Evolutionary conservation across 2,888 invertebrate species (phyloP).

Genomic region (Glomeris marginata): DNA sequence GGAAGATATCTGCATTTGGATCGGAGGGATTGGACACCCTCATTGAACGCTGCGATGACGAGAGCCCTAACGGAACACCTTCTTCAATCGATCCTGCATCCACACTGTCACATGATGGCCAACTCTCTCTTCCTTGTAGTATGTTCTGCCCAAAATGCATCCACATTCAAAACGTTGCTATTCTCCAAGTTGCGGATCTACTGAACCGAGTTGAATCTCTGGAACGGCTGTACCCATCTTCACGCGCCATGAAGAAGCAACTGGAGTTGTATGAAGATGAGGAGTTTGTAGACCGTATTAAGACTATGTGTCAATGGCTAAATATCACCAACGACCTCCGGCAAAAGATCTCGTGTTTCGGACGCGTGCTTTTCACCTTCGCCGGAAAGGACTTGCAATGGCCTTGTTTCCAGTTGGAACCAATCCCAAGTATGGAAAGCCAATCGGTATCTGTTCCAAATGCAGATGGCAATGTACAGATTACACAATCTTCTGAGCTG

Average conservation of each 20-base stretch:
- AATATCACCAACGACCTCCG: constrained; percentile 74
- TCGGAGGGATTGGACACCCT: background rate
- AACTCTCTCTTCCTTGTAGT: constrained; percentile 6
- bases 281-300: constrained; percentile 48
- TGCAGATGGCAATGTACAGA: too few species aligned
- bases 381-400: constrained; percentile 23
- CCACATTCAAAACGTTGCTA: constrained; percentile 53
- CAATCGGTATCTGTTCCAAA: too few species aligned
- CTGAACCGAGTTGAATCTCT: constrained; percentile 57
- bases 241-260: constrained; percentile 56
- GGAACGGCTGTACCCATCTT: constrained; percentile 68
- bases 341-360: constrained; percentile 53
- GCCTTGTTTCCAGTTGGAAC: constrained; percentile 24
- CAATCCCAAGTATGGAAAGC: constrained; percentile 4
- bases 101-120: background rate
- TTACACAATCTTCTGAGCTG: background rate
- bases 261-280: constrained; percentile 52
- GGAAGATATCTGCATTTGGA: constrained; percentile 2
- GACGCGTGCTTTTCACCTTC: constrained; percentile 26
- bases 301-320: constrained; percentile 80
- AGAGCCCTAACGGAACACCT: constrained; percentile 5
- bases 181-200: constrained; percentile 55
- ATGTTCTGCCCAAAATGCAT: constrained; percentile 55
- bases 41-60: too few species aligned
- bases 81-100: background rate